Evolutionary conservation across 2,888 invertebrate species (phyloP), one percentile per base, ranked within the genome.

Genomic region (Cryptophagus acutangulus): DNA sequence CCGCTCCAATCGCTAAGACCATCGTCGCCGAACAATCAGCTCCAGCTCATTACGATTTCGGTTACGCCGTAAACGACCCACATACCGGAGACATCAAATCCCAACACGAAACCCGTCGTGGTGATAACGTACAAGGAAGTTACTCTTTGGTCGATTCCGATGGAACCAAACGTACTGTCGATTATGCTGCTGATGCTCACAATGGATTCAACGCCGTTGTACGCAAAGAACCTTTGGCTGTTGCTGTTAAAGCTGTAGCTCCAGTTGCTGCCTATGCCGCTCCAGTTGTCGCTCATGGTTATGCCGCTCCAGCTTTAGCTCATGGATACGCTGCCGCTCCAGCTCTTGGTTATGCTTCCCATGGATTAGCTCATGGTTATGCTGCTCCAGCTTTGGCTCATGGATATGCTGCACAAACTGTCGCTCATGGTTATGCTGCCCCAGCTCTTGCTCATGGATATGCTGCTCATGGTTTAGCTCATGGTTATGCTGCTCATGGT

Each of bases 181-280:
- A 73, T 20, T 75, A 75, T 58, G 67, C 68, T 37, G 71, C 74
- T 13, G 74, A 74, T 55, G 66, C 66, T 12, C 71, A 72, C 53
- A 71, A 61, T 45, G 75, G 75, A 39, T 75, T 75, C 63, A 72
- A 74, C 53, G 75, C 75, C 3, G 55, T 73, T 33, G 75, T 75
- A 1, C 69, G 68, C 44, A 71, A 70, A 18, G 72, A 74, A 52
- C 72, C 73, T 8, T 69, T 70, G 16, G 54, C 49, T 8, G 58
- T 62, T 10, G 63, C 63, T 36, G 58, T 63, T 16, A 58, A 61
- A 38, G 57, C 61, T 43, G 56, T 55, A 45, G 69, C 70, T 34
- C 54, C 59, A 9, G 57, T 66, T 1, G 25, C 36, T 24, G 34
- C 33, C 18, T 31, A 37, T 15, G 45, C 46, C 17, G 44, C 38